Evolutionary conservation across 2,113 vertebrate genomes (phyloP).

Genomic region (Odocoileus hemionus): DNA sequence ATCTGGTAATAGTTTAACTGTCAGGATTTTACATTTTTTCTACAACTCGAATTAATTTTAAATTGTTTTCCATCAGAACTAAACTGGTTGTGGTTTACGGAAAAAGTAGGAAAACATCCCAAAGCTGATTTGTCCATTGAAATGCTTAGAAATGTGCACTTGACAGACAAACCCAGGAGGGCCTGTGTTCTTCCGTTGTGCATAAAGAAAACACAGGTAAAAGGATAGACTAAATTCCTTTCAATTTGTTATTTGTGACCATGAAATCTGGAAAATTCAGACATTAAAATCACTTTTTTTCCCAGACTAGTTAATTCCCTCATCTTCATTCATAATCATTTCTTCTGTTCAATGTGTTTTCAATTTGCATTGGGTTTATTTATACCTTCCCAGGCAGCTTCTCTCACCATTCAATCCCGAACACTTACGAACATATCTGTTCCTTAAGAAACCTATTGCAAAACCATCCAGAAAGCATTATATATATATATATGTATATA

Average conservation of each 20-base stretch:
- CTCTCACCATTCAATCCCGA: not conserved
- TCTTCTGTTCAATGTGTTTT: not conserved
- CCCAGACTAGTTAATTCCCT: not conserved
- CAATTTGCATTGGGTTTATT: not conserved
- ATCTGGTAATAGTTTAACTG: not conserved
- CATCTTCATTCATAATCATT: not conserved
- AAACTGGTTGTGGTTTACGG: slow-evolving; percentile 30
- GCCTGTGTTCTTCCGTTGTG: not conserved
- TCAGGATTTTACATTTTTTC: not conserved
- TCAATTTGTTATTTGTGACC: not conserved
- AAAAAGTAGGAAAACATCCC: not conserved
- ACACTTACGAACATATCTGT: not conserved
- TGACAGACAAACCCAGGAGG: not conserved
- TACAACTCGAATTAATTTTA: not conserved
- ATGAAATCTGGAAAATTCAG: slow-evolving; percentile 26
- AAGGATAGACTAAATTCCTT: not conserved
- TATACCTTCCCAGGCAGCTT: not conserved
- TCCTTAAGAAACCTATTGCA: not conserved
- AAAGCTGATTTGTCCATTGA: not conserved
- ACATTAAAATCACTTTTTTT: not conserved
- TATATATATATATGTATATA: not conserved
- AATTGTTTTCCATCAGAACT: slow-evolving; percentile 40
- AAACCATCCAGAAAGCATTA: not conserved
- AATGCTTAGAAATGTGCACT: not conserved
- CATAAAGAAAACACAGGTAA: not conserved